Percentiles rank a stretch among this genome's conserved stretches.
phyloP scores from a whole-genome alignment of 2,797 vertebrate genomes.

The Lophius americanus region DNA sequence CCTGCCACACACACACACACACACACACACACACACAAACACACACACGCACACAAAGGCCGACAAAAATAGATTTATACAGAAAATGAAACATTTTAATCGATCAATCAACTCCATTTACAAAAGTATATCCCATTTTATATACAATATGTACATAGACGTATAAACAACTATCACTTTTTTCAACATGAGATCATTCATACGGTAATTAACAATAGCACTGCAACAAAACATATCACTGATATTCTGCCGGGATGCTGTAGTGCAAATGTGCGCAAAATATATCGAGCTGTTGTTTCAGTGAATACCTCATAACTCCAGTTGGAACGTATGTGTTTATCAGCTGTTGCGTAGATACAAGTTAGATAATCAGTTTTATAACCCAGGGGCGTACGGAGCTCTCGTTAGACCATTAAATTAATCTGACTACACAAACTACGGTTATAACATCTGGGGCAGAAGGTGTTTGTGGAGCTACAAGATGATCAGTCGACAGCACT shows the following conservation, averaged over 20 bases:
- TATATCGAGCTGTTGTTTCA: conserved; percentile 75
- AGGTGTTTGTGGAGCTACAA: conserved; percentile 66
- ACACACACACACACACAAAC: too few relatives aligned
- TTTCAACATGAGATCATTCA: conserved; percentile 76
- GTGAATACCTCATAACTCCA: conserved; percentile 71
- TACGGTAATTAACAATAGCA: conserved; percentile 73
- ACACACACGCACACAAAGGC: conserved; percentile 22
- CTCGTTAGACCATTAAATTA: conserved; percentile 30
- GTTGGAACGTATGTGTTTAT: conserved; percentile 44
- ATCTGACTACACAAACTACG: conserved; percentile 40
- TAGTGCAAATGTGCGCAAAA: conserved; percentile 82
- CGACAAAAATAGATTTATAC: conserved; percentile 65
- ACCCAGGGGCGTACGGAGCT: conserved; percentile 32
- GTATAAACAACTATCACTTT: conserved; percentile 79
- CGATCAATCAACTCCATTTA: conserved; percentile 83
- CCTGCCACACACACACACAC: too few relatives aligned
- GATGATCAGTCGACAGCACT: conserved; percentile 73
- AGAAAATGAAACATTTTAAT: conserved; percentile 83
- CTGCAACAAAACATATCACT: conserved; percentile 73
- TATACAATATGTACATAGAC: conserved; percentile 85
- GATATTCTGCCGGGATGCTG: conserved; percentile 77
- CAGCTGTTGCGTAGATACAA: conserved; percentile 42
- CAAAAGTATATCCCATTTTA: conserved; percentile 88
- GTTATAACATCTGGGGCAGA: conserved; percentile 37
- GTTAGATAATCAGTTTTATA: conserved; percentile 41